phyloP scores from a whole-genome alignment of 2,797 vertebrate genomes.

The Xenentodon cancila region DNA sequence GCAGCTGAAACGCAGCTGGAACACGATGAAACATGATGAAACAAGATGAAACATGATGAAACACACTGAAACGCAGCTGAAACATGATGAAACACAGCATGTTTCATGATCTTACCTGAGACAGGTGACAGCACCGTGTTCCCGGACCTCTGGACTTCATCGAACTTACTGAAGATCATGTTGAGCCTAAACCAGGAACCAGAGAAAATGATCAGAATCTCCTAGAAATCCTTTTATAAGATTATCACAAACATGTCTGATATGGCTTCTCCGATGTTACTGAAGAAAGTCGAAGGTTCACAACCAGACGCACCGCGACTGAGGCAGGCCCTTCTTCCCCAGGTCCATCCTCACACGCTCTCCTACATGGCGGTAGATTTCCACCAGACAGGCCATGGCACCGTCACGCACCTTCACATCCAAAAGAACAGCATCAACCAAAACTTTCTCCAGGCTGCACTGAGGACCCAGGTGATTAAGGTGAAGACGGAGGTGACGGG shows the following conservation, averaged over 20 bases:
- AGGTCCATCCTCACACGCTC: conserved; percentile 95
- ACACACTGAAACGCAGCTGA: too few relatives aligned
- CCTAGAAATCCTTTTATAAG: too few relatives aligned
- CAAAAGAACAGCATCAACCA: neutral
- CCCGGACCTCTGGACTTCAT: conserved; percentile 95
- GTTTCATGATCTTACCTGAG: conserved; percentile 83
- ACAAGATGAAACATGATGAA: too few relatives aligned
- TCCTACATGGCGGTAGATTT: conserved; percentile 97
- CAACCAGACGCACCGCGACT: conserved; percentile 88
- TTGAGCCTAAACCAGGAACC: conserved; percentile 85
- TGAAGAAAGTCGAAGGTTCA: neutral
- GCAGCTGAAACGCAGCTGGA: too few relatives aligned
- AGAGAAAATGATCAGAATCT: neutral
- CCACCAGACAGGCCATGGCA: conserved; percentile 94
- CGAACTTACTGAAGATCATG: conserved; percentile 96
- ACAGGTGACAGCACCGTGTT: conserved; percentile 90
- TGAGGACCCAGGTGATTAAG: too few relatives aligned
- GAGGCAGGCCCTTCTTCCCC: conserved; percentile 96
- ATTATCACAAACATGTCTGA: neutral
- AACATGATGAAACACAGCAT: too few relatives aligned
- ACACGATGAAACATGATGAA: too few relatives aligned
- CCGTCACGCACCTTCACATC: conserved; percentile 90
- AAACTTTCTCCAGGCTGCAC: too few relatives aligned
- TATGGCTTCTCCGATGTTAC: too few relatives aligned
- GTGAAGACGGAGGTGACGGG: too few relatives aligned